Base-by-base conservation (phyloP, 2,797 vertebrate genomes). In the Sciurus vulgaris region DNA sequence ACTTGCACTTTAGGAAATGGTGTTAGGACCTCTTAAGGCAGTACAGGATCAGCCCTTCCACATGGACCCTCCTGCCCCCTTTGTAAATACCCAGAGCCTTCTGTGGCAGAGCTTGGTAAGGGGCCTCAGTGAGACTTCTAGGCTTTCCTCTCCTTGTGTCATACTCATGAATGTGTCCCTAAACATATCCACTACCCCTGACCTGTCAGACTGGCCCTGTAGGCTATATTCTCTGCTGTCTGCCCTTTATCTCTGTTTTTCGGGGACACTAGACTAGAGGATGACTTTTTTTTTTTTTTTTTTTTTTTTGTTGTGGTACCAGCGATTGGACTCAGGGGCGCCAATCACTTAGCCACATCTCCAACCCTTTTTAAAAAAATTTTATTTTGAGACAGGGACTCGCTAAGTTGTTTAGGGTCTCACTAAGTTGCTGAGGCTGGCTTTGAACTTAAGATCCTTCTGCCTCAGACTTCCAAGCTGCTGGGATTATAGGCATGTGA, bases 211-310 rank as follows among this genome's bases (percentile, higher is more conserved):
- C 33, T 35, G 63, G 67, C 69, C 47, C 67, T 22, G 13, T 38
- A 49, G 30, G 2, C 51, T n/a, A 7, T 2, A 1, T 51, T 17
- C 4, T 20, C 47, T 0, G 0, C 33, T 11, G 1, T 61, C 59
- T 51, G n/a, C 22, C 24, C 38, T 86, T 94, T 0, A 0, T 44
- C 38, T 92, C 38, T 88, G 20, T 14, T 1, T 30, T 38, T 5
- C 0, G 44, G 17, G 44, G 0, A 6, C 73, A 47, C 35, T 28
- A n/a, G 49, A 89, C 15, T 63, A 41, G 85, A 89, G 69, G 30
- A 15, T 33, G 63, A 12, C 28, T 13, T 14, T 10, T 24, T 59
- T 59, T 54, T 54, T 10, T 24, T 59, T 59, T 54, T 54, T 54
- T 18, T 6, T 13, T 13, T 13, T 7, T 22, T 56, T 56, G 44